A percentile compares a stretch with the other conserved stretches of the same genome.
Conservation (phyloP, 2,113 vertebrate genomes). For the Saguinus midas region DNA sequence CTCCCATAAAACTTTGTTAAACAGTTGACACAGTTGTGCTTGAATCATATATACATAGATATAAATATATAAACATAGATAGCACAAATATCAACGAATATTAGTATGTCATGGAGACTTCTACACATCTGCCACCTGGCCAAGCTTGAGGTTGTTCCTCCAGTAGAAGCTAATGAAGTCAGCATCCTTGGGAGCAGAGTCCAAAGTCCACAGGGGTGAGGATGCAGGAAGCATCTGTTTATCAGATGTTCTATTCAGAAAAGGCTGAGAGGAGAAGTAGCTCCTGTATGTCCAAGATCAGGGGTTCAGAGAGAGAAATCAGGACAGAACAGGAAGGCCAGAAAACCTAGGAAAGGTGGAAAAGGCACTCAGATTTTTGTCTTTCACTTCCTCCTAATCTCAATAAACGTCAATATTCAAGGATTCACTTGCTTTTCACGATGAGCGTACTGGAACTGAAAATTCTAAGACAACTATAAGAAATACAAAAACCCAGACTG, state of each 20-base stretch:
- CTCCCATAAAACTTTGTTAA: neutral
- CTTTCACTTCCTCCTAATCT: neutral
- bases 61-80: fast-evolving
- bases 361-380: neutral
- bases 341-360: neutral
- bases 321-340: neutral
- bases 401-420: neutral
- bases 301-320: neutral
- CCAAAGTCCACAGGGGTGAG: fast-evolving
- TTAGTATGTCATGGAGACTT: neutral
- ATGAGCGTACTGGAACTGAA: fast-evolving
- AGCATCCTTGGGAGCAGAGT: neutral
- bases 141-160: neutral
- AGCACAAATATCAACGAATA: neutral
- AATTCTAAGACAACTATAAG: neutral
- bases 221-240: neutral
- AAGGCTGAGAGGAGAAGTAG: neutral
- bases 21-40: neutral
- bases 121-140: no score
- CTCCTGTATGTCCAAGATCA: neutral
- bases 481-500: neutral
- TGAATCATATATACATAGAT: neutral
- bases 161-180: neutral
- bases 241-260: neutral
- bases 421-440: neutral